phyloP scores from a whole-genome alignment of 2,888 invertebrate species.

The Allophyes oxyacanthae region DNA sequence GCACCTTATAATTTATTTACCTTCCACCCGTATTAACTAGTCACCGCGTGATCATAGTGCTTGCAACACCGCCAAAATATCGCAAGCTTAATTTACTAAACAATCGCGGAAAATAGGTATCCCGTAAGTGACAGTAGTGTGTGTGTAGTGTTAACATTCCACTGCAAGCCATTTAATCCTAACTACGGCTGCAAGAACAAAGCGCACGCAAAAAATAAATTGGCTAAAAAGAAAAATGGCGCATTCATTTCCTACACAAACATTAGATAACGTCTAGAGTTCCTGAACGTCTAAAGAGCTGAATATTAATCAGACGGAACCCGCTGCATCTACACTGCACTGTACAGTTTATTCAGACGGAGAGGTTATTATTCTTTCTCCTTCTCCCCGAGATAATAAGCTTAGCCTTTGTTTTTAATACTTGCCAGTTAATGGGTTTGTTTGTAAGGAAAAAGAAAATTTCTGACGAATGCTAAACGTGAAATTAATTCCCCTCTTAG shows the following conservation, averaged over 20 bases:
- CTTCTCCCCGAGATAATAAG: slow-evolving; percentile 52
- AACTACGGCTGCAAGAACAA: slow-evolving; percentile 5
- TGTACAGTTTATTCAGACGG: slow-evolving; percentile 26
- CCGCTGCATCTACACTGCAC: slow-evolving; percentile 26
- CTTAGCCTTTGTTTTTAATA: slow-evolving; percentile 60
- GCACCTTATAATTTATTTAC: too few species aligned
- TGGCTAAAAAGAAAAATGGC: slow-evolving; percentile 3
- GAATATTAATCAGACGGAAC: slow-evolving; percentile 52
- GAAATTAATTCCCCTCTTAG: slow-evolving; percentile 39
- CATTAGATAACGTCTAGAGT: slow-evolving; percentile 22
- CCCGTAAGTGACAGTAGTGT: too few species aligned
- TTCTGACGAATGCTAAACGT: slow-evolving; percentile 41
- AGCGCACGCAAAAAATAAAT: slow-evolving; percentile 20
- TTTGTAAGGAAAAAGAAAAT: slow-evolving; percentile 41
- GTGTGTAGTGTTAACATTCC: too few species aligned
- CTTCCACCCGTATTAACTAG: too few species aligned
- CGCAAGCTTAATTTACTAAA: too few species aligned
- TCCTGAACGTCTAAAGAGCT: slow-evolving; percentile 36
- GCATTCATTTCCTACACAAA: slow-evolving; percentile 27
- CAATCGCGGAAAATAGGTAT: too few species aligned
- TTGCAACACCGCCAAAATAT: too few species aligned
- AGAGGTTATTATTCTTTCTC: slow-evolving; percentile 49
- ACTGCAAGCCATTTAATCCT: not conserved
- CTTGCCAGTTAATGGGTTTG: slow-evolving; percentile 50
- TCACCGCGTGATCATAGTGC: too few species aligned